A percentile compares a stretch with the other conserved stretches of the same genome.
Evolutionary conservation across 2,113 vertebrate species (phyloP).

Genomic region (Crotophaga sulcirostris): DNA sequence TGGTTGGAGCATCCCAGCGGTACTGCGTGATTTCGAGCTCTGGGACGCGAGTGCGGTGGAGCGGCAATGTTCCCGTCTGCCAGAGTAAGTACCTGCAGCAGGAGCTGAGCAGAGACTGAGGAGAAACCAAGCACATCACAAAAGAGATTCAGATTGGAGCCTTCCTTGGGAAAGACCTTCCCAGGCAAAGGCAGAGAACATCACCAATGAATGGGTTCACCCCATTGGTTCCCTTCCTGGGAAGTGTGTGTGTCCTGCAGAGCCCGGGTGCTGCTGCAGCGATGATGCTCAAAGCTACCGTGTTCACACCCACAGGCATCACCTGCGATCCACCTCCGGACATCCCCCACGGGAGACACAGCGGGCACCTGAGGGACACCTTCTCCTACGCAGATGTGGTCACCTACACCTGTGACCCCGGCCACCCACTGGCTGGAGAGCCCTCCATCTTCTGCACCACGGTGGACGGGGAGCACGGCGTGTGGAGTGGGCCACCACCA

Average conservation of each 20-base stretch:
- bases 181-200: neutral
- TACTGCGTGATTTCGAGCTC: neutral
- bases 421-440: neutral
- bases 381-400: constrained; percentile 45
- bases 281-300: neutral
- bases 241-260: neutral
- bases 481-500: constrained; percentile 29
- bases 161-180: neutral
- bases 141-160: too few species aligned
- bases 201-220: too few species aligned
- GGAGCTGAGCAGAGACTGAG: neutral
- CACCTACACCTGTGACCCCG: constrained; percentile 34
- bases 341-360: constrained; percentile 23
- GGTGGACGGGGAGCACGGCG: neutral
- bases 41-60: neutral
- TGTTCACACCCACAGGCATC: constrained; percentile 1
- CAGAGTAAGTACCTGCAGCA: neutral
- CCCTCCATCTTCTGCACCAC: constrained; percentile 50
- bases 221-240: neutral
- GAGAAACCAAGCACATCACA: neutral
- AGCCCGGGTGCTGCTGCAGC: rapidly evolving
- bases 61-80: neutral
- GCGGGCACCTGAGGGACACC: neutral
- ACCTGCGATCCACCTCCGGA: neutral
- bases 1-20: neutral